Evolutionary conservation across 2,113 vertebrate species (phyloP), one percentile per base, ranked within the genome.

Genomic region (Lophura nycthemera): DNA sequence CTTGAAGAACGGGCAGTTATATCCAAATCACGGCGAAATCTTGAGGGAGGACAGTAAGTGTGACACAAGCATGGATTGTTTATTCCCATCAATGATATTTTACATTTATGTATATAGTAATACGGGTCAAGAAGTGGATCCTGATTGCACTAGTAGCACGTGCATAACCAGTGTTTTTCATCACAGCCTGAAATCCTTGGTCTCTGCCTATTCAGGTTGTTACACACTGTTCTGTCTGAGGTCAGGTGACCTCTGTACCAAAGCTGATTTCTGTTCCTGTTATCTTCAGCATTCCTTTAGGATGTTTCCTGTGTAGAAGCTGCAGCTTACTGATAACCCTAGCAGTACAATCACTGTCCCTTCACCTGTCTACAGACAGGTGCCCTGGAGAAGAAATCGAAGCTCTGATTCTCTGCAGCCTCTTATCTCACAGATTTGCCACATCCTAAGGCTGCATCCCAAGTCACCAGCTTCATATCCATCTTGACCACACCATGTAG

Each of bases 251-350:
- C 63, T 83, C 67, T 76, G 15, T 43, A 52, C 34, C 47, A 36
- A n/a, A 36, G 24, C 29, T 82, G 17, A 6, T 30, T 72, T 47
- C 3, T 56, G 74, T 56, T n/a, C 77, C 47, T 89, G 13, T 79
- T 92, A 82, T 92, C 66, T 83, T 89, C 67, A 59, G 50, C 24
- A 47, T 90, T 83, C 50, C 50, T 77, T 83, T 47, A 71, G n/a
- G 21, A 9, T 70, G 10, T 85, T 91, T 88, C 54, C 75, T 76
- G 69, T 24, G 83, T 54, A 88, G 75, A 87, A 73, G 40, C 75
- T 95, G 81, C 38, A 21, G 71, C n/a, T 93, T 91, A 63, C 82
- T 89, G 84, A 75, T 85, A 93, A 92, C 21, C 11, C 79, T 75
- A 76, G 18, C 19, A 8, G 27, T 15, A 32, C 24, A 11, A n/a